phyloP scores from a whole-genome alignment of 2,113 vertebrate genomes.

The Rhea pennata region DNA sequence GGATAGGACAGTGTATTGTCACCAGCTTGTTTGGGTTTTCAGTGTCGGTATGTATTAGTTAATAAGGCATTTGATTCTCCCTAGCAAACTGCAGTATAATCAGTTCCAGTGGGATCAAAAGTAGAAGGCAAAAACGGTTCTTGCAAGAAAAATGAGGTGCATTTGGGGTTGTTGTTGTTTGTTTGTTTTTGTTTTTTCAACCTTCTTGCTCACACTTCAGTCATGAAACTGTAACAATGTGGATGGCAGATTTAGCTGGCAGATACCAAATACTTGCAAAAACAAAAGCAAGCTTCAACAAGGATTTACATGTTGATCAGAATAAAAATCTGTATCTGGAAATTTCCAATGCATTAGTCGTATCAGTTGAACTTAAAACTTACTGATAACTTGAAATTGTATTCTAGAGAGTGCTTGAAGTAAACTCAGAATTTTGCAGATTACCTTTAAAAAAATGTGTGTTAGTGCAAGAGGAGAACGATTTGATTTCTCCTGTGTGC shows the following conservation, averaged over 20 bases:
- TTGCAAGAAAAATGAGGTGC: neutral
- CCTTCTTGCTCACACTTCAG: neutral
- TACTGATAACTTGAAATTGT: neutral
- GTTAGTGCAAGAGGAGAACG: neutral
- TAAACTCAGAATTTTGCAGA: neutral
- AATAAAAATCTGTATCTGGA: neutral
- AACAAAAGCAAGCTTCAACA: neutral
- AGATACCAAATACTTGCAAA: neutral
- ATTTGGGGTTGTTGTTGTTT: neutral
- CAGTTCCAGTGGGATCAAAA: neutral
- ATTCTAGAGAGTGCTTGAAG: neutral
- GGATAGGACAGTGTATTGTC: neutral
- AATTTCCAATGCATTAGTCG: constrained; percentile 1
- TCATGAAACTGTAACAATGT: neutral
- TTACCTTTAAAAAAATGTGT: neutral
- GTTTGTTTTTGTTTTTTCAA: neutral
- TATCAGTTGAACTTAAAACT: constrained; percentile 1
- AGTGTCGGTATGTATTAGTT: neutral
- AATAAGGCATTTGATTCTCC: neutral
- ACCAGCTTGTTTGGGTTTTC: neutral
- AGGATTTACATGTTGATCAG: neutral
- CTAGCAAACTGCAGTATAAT: neutral
- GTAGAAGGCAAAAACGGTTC: neutral
- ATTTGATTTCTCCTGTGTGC: neutral
- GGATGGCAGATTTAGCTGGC: neutral